These are phyloP conservation scores for Xenops minutus DNA, from an alignment of 2,797 vertebrate species.

Conservation along the genomic window DNA sequence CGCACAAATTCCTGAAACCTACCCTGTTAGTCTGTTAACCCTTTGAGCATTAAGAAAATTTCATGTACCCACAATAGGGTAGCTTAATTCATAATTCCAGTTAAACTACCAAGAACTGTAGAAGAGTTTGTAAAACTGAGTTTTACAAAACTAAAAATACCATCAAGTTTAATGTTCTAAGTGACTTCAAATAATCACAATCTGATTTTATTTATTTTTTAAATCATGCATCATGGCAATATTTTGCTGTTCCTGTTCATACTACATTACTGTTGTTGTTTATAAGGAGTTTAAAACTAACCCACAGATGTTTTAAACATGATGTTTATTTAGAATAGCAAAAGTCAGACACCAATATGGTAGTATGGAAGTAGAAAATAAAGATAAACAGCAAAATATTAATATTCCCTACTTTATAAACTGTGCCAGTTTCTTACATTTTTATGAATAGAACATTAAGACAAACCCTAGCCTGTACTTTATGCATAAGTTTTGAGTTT, in stretches of 20 bases:
- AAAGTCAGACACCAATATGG: neutral
- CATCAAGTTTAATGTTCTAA: neutral
- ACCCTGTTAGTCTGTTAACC: neutral
- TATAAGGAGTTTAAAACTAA: neutral
- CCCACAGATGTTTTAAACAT: neutral
- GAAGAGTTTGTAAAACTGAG: neutral
- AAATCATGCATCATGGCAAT: neutral
- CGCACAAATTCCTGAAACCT: neutral
- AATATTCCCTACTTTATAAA: neutral
- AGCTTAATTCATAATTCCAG: neutral
- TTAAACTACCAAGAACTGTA: neutral
- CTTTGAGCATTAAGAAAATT: neutral
- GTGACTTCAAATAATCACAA: neutral
- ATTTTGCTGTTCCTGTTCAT: neutral
- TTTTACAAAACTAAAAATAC: neutral
- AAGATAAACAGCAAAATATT: neutral
- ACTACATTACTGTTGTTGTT: neutral
- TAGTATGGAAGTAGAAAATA: neutral
- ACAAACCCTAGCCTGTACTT: neutral
- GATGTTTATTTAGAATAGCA: neutral
- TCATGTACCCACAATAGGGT: neutral
- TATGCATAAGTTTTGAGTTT: neutral
- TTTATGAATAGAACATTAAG: neutral
- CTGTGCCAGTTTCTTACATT: neutral
- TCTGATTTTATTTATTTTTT: neutral